Evolutionary conservation across 2,113 vertebrate species (phyloP), one percentile per base, ranked within the genome.

Genomic region (Scortum barcoo): DNA sequence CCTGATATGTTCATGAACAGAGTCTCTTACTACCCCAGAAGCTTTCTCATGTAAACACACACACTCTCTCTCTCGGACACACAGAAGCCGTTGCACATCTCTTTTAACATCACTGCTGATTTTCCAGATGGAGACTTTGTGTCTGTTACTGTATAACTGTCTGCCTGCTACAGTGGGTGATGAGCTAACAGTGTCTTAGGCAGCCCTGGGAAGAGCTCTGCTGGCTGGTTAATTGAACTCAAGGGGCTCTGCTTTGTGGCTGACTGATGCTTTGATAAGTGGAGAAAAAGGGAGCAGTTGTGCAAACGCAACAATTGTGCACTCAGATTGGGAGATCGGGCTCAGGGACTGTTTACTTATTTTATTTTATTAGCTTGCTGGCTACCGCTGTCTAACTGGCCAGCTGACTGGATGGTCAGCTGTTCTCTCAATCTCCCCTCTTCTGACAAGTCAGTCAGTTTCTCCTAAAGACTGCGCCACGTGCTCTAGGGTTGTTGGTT

Each of bases 141-240:
- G 69, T 87, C 51, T 86, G 69, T 86, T 84, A 65, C 17, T 48
- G 54, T 72, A 28, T 66, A 57, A 78, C 53, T 38, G 54, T 65
- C 53, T 38, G 62, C 22, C 72, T 63, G 70, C 70, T 69, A 20
- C 51, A 74, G 84, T 54, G 69, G 81, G 53, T 81, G 80, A 82
- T 82, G 69, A 65, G 62, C 69, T 79, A 77, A 81, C 76, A 78
- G 71, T 63, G 76, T 81, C 77, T 84, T 40, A 51, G 83, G 60
- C 56, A 72, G 72, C 60, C 75, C 53, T 44, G 72, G 78, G 81
- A 90, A 73, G 53, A 88, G 77, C 85, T 85, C 54, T 40, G 67
- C 86, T 71, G 79, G 48, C 75, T 76, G 78, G 76, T 74, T 93
- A 90, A 93, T 90, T 92, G 89, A 93, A 90, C 86, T 89, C 85